Percentiles rank a stretch among this genome's conserved stretches.
Conservation (phyloP, 2,888 invertebrate species). For the Cactoblastis cactorum region DNA sequence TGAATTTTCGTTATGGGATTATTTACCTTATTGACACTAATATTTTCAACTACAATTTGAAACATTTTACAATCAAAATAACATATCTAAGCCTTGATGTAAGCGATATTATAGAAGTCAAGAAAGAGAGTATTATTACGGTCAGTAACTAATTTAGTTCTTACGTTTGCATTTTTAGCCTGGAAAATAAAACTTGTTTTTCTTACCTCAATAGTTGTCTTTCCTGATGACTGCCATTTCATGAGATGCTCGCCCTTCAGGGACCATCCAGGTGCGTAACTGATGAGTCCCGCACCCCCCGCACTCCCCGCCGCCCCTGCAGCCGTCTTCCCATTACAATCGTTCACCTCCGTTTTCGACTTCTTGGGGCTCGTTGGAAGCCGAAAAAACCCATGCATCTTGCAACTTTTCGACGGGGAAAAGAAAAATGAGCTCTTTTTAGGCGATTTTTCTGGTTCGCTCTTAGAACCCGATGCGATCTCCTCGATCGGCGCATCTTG, state of each 20-base stretch:
- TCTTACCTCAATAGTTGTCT: conserved; percentile 78
- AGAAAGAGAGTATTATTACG: too few relatives aligned
- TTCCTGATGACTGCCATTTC: conserved; percentile 81
- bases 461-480: conserved; percentile 51
- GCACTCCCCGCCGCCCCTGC: conserved; percentile 34
- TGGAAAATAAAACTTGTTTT: too few relatives aligned
- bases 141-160: too few relatives aligned
- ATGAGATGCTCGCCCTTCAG: conserved; percentile 80
- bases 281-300: conserved; percentile 71
- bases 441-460: conserved; percentile 71
- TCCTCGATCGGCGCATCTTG: conserved; percentile 45
- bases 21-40: background rate
- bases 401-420: conserved; percentile 74
- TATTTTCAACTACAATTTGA: too few relatives aligned
- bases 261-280: conserved; percentile 82
- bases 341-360: conserved; percentile 58
- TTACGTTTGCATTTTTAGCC: too few relatives aligned
- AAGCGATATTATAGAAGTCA: too few relatives aligned
- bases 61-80: too few relatives aligned
- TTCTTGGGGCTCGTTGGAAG: conserved; percentile 75
- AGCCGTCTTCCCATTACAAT: conserved; percentile 38
- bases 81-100: too few relatives aligned
- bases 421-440: conserved; percentile 77
- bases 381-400: conserved; percentile 75
- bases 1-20: background rate